Percentiles rank a stretch among this genome's conserved stretches.
These are phyloP conservation scores for Aphelenchoides fujianensis DNA, from an alignment of 1,140 invertebrate species.

Conservation along the genomic window DNA sequence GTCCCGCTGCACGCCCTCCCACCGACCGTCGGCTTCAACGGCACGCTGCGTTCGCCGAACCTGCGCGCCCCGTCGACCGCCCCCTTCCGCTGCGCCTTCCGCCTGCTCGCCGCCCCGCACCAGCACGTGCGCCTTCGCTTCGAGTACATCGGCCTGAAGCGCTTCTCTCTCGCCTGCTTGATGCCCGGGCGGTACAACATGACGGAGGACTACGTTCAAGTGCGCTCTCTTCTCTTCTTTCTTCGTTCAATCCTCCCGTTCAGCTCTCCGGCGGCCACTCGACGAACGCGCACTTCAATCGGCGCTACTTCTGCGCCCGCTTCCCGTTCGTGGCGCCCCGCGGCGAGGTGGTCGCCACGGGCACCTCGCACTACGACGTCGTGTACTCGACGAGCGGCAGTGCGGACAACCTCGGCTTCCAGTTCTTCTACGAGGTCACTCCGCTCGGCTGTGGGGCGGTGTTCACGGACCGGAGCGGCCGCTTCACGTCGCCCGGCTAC, in stretches of 20 bases:
- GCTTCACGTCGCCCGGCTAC: slow-evolving; percentile 51
- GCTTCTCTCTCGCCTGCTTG: slow-evolving; percentile 34
- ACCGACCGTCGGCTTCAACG: slow-evolving; percentile 33
- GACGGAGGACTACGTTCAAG: slow-evolving; percentile 54
- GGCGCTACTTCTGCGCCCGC: slow-evolving; percentile 51
- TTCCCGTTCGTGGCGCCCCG: slow-evolving; percentile 55
- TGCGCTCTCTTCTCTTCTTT: slow-evolving; percentile 19
- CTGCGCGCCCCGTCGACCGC: slow-evolving; percentile 31
- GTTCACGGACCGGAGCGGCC: slow-evolving; percentile 33
- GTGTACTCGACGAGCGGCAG: slow-evolving; percentile 54
- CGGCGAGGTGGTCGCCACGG: slow-evolving; percentile 49
- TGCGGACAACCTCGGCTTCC: slow-evolving; percentile 46
- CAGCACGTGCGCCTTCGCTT: slow-evolving; percentile 37
- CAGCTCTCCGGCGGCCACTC: slow-evolving; percentile 51
- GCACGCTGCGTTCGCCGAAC: slow-evolving; percentile 57
- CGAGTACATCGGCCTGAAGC: slow-evolving; percentile 50
- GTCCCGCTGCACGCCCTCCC: background rate
- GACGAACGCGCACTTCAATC: slow-evolving; percentile 50
- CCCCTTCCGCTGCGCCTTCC: slow-evolving; percentile 53
- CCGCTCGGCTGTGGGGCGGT: slow-evolving; percentile 40
- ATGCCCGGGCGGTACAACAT: slow-evolving; percentile 14
- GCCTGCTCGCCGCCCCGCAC: slow-evolving; percentile 39
- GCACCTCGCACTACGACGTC: slow-evolving; percentile 40
- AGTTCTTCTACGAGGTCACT: slow-evolving; percentile 46
- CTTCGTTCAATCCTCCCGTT: slow-evolving; percentile 34